Percentiles rank a stretch among this genome's conserved stretches.
Evolutionary conservation across 2,113 vertebrate genomes (phyloP).

Genomic region (Monopterus albus): DNA sequence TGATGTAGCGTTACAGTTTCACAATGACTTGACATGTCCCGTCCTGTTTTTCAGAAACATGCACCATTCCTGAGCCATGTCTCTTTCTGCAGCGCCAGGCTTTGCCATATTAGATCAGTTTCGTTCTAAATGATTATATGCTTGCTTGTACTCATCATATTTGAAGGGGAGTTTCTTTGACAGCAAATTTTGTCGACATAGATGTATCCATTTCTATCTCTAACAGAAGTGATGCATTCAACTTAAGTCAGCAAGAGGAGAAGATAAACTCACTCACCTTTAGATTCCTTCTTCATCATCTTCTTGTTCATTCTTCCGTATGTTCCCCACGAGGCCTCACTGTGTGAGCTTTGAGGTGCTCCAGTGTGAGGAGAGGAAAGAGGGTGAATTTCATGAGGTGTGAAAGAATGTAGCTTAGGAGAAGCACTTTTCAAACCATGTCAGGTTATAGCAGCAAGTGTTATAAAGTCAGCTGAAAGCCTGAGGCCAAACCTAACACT

Average conservation of each 20-base stretch:
- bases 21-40: conserved; percentile 42
- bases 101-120: conserved; percentile 28
- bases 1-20: conserved; percentile 34
- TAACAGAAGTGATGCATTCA: background rate
- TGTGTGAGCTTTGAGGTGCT: background rate
- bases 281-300: background rate
- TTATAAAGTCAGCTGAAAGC: background rate
- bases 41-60: conserved; percentile 17
- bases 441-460: background rate
- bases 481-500: background rate
- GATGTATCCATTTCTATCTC: background rate
- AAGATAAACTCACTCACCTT: background rate
- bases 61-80: conserved; percentile 1
- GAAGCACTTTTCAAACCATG: background rate
- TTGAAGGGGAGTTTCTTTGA: background rate
- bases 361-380: background rate
- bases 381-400: conserved; percentile 1
- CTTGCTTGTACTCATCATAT: background rate
- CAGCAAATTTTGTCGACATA: background rate
- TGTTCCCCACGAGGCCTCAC: background rate
- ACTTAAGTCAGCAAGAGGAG: background rate
- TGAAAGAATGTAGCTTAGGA: background rate
- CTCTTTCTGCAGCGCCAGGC: background rate
- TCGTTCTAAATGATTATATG: background rate
- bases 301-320: no score